Conservation (phyloP, 2,888 invertebrate genomes). For the Dichetophora obliterata region DNA sequence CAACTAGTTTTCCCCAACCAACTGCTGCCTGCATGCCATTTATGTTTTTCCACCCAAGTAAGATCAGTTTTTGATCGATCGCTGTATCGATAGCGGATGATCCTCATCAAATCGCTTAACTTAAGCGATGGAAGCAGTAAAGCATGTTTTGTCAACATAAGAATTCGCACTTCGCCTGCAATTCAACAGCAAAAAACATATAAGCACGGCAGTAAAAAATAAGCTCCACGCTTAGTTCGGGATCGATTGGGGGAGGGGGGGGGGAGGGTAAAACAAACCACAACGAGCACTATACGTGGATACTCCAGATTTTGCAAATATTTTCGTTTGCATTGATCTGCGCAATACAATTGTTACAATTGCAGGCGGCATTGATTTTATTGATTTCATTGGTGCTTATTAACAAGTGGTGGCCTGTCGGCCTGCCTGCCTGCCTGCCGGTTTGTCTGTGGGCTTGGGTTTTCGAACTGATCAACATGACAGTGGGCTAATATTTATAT, state of each 20-base stretch:
- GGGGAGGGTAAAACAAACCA: background rate
- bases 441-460: conserved; percentile 3
- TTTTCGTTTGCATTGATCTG: conserved; percentile 36
- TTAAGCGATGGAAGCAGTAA: conserved; percentile 39
- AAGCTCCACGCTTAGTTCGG: background rate
- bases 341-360: conserved; percentile 46
- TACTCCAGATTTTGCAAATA: conserved; percentile 63
- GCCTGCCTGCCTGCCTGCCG: conserved; percentile 1
- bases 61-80: conserved; percentile 36
- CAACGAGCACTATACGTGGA: conserved; percentile 51
- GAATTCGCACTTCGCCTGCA: conserved; percentile 56
- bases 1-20: background rate
- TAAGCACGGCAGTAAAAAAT: background rate
- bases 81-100: conserved; percentile 30
- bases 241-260: background rate
- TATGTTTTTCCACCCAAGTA: conserved; percentile 37
- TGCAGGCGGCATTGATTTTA: conserved; percentile 48
- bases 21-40: too few relatives aligned
- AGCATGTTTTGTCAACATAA: conserved; percentile 57
- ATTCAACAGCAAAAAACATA: conserved; percentile 33
- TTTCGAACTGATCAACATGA: background rate
- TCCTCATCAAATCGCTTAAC: conserved; percentile 37
- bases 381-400: conserved; percentile 40
- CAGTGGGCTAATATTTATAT: background rate
- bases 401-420: background rate